These are phyloP conservation scores for Rhinogobio ventralis DNA, from an alignment of 2,797 vertebrate genomes.

Conservation along the genomic window DNA sequence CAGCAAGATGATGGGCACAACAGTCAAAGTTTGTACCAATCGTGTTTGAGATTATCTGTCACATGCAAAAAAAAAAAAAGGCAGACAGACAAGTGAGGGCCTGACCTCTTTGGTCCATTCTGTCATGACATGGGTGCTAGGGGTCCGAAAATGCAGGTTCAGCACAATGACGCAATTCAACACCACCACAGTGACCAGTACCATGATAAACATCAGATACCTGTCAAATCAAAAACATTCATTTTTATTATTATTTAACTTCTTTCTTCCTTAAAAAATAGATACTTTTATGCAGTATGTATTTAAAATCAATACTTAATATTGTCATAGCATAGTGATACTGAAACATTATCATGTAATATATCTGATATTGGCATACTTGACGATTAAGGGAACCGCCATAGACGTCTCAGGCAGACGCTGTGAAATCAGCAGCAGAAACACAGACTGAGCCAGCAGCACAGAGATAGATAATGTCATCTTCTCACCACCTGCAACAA, in stretches of 20 bases:
- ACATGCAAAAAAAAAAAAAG: not conserved
- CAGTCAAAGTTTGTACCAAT: not conserved
- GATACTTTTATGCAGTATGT: not conserved
- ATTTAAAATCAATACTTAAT: not conserved
- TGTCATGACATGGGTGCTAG: conserved; percentile 92
- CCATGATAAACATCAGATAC: conserved; percentile 96
- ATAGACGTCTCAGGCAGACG: conserved; percentile 92
- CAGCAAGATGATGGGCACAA: not conserved
- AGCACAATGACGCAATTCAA: conserved; percentile 90
- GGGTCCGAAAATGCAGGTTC: conserved; percentile 94
- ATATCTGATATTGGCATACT: conserved; percentile 78
- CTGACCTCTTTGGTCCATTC: conserved; percentile 88
- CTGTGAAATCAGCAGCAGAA: conserved; percentile 94
- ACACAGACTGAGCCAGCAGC: conserved; percentile 95
- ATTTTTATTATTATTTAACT: not conserved
- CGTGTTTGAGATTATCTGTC: not conserved
- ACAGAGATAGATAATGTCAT: conserved; percentile 96
- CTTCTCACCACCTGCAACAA: conserved; percentile 91
- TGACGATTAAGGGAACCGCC: conserved; percentile 92
- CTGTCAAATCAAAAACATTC: conserved; percentile 69
- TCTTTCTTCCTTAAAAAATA: not conserved
- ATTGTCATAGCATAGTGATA: not conserved
- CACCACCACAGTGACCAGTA: conserved; percentile 90
- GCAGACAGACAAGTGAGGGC: not conserved
- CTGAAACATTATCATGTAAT: not conserved